A percentile compares a stretch with the other conserved stretches of the same genome.
Conservation (phyloP, 1,140 invertebrate genomes). For the Brachystomella parvula region DNA sequence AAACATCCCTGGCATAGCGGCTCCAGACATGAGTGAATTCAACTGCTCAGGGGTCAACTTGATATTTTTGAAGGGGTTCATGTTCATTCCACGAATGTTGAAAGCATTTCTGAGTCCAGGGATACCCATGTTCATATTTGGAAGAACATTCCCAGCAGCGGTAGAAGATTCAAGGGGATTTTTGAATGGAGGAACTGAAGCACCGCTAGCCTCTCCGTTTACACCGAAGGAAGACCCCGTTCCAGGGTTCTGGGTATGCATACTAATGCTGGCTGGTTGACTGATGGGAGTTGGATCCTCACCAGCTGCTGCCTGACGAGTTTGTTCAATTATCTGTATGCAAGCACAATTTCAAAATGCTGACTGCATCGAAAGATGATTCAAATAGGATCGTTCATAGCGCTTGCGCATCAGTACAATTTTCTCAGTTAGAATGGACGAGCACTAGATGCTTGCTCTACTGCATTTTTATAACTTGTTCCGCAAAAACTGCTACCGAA, state of each 20-base stretch:
- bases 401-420: too few relatives aligned
- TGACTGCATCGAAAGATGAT: too few relatives aligned
- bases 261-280: too few relatives aligned
- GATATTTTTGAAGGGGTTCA: neutral
- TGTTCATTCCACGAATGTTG: neutral
- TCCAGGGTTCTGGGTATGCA: neutral
- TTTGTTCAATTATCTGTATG: slow-evolving; percentile 40
- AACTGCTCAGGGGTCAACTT: neutral
- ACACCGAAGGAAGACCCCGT: neutral
- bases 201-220: neutral
- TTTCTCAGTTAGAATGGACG: too few relatives aligned
- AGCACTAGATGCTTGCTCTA: too few relatives aligned
- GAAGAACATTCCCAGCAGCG: neutral
- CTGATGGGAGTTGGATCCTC: too few relatives aligned
- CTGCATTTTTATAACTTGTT: too few relatives aligned
- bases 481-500: too few relatives aligned
- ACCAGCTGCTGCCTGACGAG: neutral
- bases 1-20: neutral
- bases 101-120: neutral
- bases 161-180: too few relatives aligned
- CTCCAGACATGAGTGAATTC: neutral
- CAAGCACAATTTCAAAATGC: too few relatives aligned
- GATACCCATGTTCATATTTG: neutral
- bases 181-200: neutral
- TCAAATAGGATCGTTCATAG: too few relatives aligned